Evolutionary conservation across 1,140 invertebrate species (phyloP).

Genomic region (Propsilocerus akamusi): DNA sequence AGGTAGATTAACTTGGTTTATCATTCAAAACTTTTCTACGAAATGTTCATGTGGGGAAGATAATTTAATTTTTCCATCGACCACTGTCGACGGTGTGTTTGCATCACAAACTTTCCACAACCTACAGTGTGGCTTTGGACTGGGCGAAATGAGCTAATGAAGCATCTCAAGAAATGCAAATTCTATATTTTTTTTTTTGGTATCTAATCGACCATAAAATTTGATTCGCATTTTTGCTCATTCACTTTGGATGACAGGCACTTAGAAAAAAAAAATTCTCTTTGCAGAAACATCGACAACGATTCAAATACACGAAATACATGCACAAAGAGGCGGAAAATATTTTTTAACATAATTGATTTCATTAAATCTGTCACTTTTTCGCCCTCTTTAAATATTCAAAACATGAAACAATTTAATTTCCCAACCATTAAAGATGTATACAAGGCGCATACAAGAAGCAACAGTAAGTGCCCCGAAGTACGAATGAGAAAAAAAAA

Average conservation of each 20-base stretch:
- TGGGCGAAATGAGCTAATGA: not conserved
- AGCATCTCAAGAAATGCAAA: not conserved
- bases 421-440: too few relatives aligned
- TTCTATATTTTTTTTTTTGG: too few relatives aligned
- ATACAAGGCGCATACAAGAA: too few relatives aligned
- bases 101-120: too few relatives aligned
- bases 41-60: too few relatives aligned
- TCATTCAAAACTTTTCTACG: too few relatives aligned
- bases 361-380: slow-evolving; percentile 1
- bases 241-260: not conserved
- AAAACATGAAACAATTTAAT: slow-evolving; percentile 3
- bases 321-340: not conserved
- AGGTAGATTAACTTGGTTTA: not conserved
- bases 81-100: not conserved
- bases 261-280: too few relatives aligned
- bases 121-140: too few relatives aligned
- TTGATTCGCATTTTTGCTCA: not conserved
- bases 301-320: not conserved
- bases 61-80: not conserved
- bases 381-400: not conserved
- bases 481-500: too few relatives aligned
- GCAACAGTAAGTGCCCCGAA: too few relatives aligned
- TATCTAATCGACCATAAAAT: slow-evolving; percentile 2
- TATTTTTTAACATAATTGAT: slow-evolving; percentile 2
- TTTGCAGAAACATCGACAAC: not conserved